These are phyloP conservation scores for Chelonia mydas DNA, from an alignment of 2,797 vertebrate species.

Conservation along the genomic window DNA sequence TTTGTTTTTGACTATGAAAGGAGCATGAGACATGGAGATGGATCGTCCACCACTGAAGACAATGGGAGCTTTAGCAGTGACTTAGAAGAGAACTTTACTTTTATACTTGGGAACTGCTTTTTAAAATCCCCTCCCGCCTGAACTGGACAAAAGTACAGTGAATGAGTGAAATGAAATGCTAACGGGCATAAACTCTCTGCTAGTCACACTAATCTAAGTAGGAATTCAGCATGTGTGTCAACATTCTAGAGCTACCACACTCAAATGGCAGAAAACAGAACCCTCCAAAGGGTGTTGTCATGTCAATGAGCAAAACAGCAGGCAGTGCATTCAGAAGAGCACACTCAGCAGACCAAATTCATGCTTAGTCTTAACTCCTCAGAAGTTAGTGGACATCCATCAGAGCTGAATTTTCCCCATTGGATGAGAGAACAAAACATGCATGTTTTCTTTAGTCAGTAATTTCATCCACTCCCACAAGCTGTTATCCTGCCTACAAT, in stretches of 20 bases:
- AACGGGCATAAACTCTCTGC: neutral
- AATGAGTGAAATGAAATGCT: fast-evolving
- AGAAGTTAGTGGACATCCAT: neutral
- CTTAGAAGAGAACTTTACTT: neutral
- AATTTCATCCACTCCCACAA: conserved; percentile 31
- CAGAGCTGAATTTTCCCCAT: neutral
- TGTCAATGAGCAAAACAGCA: neutral
- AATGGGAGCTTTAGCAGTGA: neutral
- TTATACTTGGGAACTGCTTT: neutral
- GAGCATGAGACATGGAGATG: neutral
- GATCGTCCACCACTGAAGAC: neutral
- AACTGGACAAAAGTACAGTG: neutral
- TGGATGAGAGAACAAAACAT: conserved; percentile 23
- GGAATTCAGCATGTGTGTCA: fast-evolving
- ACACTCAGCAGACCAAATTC: neutral
- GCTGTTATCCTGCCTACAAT: conserved; percentile 55
- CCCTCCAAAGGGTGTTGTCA: neutral
- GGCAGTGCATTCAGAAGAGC: neutral
- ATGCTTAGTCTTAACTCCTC: neutral
- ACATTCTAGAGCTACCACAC: neutral
- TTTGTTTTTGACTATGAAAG: fast-evolving
- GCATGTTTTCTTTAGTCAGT: conserved; percentile 15
- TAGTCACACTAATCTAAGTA: neutral
- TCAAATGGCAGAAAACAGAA: neutral
- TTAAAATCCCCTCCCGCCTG: neutral